A percentile compares a stretch with the other conserved stretches of the same genome.
These are phyloP conservation scores for Drosophila saltans DNA, from an alignment of 1,140 invertebrate species.

Conservation along the genomic window DNA sequence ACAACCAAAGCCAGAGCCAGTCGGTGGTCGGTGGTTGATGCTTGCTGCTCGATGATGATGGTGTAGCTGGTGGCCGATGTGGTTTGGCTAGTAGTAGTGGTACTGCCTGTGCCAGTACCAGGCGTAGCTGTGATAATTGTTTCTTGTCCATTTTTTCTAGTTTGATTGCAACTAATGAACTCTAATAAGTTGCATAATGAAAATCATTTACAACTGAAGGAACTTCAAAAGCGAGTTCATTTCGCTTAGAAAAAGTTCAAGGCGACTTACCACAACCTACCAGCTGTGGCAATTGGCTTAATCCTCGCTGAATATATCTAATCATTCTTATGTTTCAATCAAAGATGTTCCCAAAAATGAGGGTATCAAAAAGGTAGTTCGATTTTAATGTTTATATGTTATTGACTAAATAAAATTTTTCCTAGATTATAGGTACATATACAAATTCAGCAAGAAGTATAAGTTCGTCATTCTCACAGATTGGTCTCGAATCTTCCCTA, in stretches of 20 bases:
- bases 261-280: neutral
- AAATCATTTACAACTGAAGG: neutral
- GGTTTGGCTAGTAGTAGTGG: conserved; percentile 28
- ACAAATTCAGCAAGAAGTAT: too few relatives aligned
- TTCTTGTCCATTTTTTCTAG: conserved; percentile 72
- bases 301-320: too few relatives aligned
- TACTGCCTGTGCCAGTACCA: conserved; percentile 12
- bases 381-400: too few relatives aligned
- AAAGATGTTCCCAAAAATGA: too few relatives aligned
- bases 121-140: conserved; percentile 78
- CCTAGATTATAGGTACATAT: too few relatives aligned
- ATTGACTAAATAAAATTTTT: too few relatives aligned
- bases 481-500: too few relatives aligned
- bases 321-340: too few relatives aligned
- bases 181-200: conserved; percentile 59
- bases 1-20: conserved; percentile 29
- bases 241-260: neutral
- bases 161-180: conserved; percentile 80
- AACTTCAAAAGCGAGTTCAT: neutral
- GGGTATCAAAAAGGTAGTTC: too few relatives aligned
- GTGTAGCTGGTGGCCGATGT: neutral
- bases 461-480: too few relatives aligned
- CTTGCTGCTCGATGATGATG: too few relatives aligned
- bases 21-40: conserved; percentile 7
- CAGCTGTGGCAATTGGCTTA: too few relatives aligned